Percentiles rank a stretch among this genome's conserved stretches.
phyloP scores from a whole-genome alignment of 2,888 invertebrate species.

The Apotomis turbidana region DNA sequence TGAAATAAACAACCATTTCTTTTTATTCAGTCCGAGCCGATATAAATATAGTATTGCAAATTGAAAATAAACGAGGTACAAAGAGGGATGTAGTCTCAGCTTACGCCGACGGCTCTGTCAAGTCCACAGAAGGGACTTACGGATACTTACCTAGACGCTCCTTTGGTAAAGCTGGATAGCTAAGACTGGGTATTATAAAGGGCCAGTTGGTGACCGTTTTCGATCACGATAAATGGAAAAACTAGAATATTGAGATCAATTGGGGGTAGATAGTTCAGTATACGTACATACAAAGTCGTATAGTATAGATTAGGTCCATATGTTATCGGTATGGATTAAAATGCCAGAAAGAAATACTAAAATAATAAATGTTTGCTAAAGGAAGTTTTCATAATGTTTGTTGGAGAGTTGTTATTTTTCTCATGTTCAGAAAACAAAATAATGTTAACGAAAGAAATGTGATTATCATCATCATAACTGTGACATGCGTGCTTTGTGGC shows the following conservation, averaged over 20 bases:
- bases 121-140: conserved; percentile 57
- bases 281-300: no score
- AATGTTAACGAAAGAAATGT: no score
- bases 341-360: no score
- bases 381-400: no score
- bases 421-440: no score
- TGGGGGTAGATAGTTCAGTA: neutral
- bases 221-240: neutral
- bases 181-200: neutral
- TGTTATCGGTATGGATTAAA: no score
- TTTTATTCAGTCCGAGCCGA: conserved; percentile 54
- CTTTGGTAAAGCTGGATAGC: conserved; percentile 15
- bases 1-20: conserved; percentile 43
- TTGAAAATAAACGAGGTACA: conserved; percentile 67
- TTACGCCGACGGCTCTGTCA: conserved; percentile 48
- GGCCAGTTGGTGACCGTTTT: neutral
- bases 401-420: no score
- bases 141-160: conserved; percentile 54
- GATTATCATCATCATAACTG: no score
- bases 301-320: no score
- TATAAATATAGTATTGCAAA: conserved; percentile 62
- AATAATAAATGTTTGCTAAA: no score
- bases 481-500: no score
- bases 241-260: neutral
- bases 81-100: conserved; percentile 54